phyloP scores from a whole-genome alignment of 2,797 vertebrate genomes.

The Ataeniobius toweri region DNA sequence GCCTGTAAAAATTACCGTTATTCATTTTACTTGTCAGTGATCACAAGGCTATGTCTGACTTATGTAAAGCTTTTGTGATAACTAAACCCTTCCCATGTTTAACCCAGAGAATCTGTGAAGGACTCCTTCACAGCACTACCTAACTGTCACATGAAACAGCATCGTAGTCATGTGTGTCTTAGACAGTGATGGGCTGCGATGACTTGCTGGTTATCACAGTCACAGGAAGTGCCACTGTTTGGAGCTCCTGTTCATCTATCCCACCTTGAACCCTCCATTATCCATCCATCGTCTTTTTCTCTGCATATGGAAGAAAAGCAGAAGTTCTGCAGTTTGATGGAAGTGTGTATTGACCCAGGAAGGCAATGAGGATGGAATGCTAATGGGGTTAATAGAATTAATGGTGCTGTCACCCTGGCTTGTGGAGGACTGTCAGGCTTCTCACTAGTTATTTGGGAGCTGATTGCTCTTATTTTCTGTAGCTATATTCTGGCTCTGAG shows the following conservation, averaged over 20 bases:
- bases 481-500: slow-evolving; percentile 23
- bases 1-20: too few relatives aligned
- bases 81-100: neutral
- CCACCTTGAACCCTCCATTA: slow-evolving; percentile 40
- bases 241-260: slow-evolving; percentile 44
- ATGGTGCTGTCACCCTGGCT: slow-evolving; percentile 70
- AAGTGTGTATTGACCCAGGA: slow-evolving; percentile 70
- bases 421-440: slow-evolving; percentile 52
- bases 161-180: neutral
- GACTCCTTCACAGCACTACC: slow-evolving; percentile 1
- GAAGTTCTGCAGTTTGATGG: slow-evolving; percentile 60
- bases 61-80: neutral
- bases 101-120: too few relatives aligned
- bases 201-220: slow-evolving; percentile 18
- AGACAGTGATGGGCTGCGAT: slow-evolving; percentile 3
- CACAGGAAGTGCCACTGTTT: slow-evolving; percentile 27
- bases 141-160: neutral
- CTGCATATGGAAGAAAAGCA: slow-evolving; percentile 48
- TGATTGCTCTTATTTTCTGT: slow-evolving; percentile 46
- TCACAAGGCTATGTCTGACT: neutral
- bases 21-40: too few relatives aligned
- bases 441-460: slow-evolving; percentile 35
- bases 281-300: slow-evolving; percentile 13
- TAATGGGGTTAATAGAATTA: slow-evolving; percentile 78
- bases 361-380: slow-evolving; percentile 67